Evolutionary conservation across 2,888 invertebrate genomes (phyloP).

Genomic region (Orthosia gothica): DNA sequence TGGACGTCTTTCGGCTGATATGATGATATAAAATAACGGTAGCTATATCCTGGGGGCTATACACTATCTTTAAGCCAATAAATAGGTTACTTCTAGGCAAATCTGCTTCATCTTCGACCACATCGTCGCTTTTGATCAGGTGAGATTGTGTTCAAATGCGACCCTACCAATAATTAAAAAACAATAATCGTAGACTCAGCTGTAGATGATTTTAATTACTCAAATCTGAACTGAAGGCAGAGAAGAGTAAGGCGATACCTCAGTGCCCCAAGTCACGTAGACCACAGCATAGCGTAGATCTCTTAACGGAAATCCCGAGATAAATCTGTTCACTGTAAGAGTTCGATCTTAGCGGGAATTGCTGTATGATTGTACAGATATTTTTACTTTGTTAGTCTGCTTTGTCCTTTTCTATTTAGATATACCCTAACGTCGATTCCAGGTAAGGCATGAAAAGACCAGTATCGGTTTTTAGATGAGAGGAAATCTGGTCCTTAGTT

Average conservation of each 20-base stretch:
- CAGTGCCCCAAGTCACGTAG: conserved; percentile 62
- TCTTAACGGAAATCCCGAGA: conserved; percentile 43
- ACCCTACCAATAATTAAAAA: too few species aligned
- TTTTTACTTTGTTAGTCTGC: conserved; percentile 14
- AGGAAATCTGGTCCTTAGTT: neutral
- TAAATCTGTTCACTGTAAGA: conserved; percentile 12
- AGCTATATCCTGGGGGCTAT: neutral
- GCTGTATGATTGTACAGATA: conserved; percentile 8
- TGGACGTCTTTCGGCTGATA: too few species aligned
- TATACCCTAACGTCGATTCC: neutral
- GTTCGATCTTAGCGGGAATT: conserved; percentile 20
- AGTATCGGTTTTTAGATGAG: neutral
- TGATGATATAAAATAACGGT: too few species aligned
- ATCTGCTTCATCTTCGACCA: neutral
- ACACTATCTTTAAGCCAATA: neutral
- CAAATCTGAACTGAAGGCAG: conserved; percentile 21
- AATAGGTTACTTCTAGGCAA: neutral
- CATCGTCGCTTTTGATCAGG: neutral
- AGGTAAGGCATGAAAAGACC: neutral
- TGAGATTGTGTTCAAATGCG: neutral
- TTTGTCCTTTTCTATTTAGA: neutral
- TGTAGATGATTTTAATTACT: conserved; percentile 4
- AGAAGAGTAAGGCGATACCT: neutral
- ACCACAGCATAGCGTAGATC: conserved; percentile 20
- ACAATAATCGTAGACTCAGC: neutral